Evolutionary conservation across 1,140 invertebrate species (phyloP).

Genomic region (Acyrthosiphon pisum): DNA sequence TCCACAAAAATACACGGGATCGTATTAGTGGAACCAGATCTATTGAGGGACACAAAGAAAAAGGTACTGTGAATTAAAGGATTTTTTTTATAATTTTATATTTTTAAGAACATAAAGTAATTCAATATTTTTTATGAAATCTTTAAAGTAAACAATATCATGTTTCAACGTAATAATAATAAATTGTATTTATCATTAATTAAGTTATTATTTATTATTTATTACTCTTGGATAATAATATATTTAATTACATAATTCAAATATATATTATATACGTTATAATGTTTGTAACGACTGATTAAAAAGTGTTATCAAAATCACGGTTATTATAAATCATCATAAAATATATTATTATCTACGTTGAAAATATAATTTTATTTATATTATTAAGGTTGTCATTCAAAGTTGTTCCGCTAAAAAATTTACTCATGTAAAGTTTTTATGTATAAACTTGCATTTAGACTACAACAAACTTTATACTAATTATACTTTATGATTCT

Average conservation of each 20-base stretch:
- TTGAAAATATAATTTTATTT: background rate
- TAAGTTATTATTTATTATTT: no score
- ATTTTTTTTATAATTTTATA: background rate
- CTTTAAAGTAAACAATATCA: background rate
- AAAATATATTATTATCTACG: background rate
- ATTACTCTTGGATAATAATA: background rate
- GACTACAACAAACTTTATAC: background rate
- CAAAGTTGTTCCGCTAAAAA: background rate
- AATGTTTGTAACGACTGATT: background rate
- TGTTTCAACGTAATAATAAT: background rate
- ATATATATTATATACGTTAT: background rate
- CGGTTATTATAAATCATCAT: background rate
- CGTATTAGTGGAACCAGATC: conserved; percentile 78
- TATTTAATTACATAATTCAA: background rate
- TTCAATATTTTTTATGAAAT: background rate
- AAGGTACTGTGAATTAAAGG: conserved; percentile 65
- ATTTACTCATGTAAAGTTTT: background rate
- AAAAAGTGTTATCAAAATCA: conserved; percentile 12
- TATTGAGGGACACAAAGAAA: conserved; percentile 69
- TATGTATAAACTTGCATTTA: background rate
- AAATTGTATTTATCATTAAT: background rate
- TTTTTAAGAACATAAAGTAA: background rate
- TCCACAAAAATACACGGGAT: conserved; percentile 82
- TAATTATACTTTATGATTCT: background rate
- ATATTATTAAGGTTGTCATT: background rate